Evolutionary conservation across 2,797 vertebrate species (phyloP).

Genomic region (Chaunax sp.): DNA sequence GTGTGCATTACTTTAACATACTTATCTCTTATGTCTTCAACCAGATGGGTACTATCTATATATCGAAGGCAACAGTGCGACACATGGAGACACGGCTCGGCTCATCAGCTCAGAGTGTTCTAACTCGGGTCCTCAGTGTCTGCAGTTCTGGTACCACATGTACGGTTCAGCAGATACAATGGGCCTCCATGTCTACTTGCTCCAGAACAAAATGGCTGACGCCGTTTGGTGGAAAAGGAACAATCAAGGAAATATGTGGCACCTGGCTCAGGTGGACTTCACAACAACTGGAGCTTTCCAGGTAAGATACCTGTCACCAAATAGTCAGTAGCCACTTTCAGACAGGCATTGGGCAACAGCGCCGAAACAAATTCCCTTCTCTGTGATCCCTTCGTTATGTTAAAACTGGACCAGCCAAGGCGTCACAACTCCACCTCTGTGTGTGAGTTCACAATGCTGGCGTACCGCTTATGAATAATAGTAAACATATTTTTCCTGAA

Average conservation of each 20-base stretch:
- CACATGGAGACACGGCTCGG: conserved; percentile 76
- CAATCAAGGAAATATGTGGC: conserved; percentile 81
- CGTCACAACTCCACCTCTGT: too few relatives aligned
- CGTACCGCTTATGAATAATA: neutral
- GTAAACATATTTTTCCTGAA: conserved; percentile 22
- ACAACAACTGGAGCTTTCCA: conserved; percentile 66
- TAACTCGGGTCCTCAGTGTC: conserved; percentile 75
- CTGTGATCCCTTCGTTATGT: too few relatives aligned
- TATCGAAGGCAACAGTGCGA: conserved; percentile 72
- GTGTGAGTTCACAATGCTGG: too few relatives aligned
- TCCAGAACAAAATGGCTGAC: conserved; percentile 49
- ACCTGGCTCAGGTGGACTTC: conserved; percentile 75
- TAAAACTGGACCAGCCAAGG: too few relatives aligned
- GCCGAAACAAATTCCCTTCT: too few relatives aligned
- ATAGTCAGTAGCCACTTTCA: neutral
- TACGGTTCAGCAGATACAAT: conserved; percentile 79
- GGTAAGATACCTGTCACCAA: conserved; percentile 34
- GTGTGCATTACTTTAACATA: neutral
- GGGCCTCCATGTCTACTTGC: conserved; percentile 79
- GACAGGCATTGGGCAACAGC: too few relatives aligned
- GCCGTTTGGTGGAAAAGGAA: conserved; percentile 73
- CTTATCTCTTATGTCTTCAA: neutral
- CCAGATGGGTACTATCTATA: conserved; percentile 80
- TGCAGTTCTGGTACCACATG: conserved; percentile 87
- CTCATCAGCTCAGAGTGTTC: conserved; percentile 77